Percentiles rank a stretch among this genome's conserved stretches.
These are phyloP conservation scores for Montipora cactus DNA, from an alignment of 64 coral and sea anemone species.

Conservation along the genomic window DNA sequence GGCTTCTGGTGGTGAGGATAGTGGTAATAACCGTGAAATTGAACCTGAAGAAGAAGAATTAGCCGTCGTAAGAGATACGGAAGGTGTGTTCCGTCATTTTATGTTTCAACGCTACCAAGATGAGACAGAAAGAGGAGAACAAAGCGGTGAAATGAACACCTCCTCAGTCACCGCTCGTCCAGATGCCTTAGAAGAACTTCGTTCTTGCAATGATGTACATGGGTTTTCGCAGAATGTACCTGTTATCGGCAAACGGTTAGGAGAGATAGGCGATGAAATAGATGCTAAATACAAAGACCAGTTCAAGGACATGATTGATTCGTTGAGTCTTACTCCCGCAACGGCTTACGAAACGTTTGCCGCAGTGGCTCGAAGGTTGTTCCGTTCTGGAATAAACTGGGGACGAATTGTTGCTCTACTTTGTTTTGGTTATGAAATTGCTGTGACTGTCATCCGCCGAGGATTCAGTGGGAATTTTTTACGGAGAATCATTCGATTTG, in stretches of 20 bases:
- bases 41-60: slow-evolving; percentile 76
- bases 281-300: slow-evolving; percentile 95
- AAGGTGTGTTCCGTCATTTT: slow-evolving; percentile 91
- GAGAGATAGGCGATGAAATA: slow-evolving; percentile 99
- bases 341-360: slow-evolving; percentile 97
- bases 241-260: slow-evolving; percentile 85
- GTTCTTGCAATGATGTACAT: slow-evolving; percentile 82
- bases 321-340: slow-evolving; percentile 80
- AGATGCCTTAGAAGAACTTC: slow-evolving; percentile 96
- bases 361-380: slow-evolving; percentile 88
- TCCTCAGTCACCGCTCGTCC: slow-evolving; percentile 66
- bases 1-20: slow-evolving; percentile 77
- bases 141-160: slow-evolving; percentile 65
- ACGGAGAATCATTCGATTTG: slow-evolving; percentile 91
- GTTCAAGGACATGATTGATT: slow-evolving; percentile 98
- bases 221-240: slow-evolving; percentile 75
- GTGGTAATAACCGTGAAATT: slow-evolving; percentile 55
- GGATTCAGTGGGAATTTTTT: slow-evolving; percentile 95
- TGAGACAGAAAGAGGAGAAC: slow-evolving; percentile 73
- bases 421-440: slow-evolving; percentile 98
- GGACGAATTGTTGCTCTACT: slow-evolving; percentile 89
- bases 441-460: slow-evolving; percentile 86
- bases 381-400: slow-evolving; percentile 95
- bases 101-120: slow-evolving; percentile 92
- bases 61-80: slow-evolving; percentile 73